phyloP scores from a whole-genome alignment of 2,888 invertebrate species.

The Plemyria rubiginata region DNA sequence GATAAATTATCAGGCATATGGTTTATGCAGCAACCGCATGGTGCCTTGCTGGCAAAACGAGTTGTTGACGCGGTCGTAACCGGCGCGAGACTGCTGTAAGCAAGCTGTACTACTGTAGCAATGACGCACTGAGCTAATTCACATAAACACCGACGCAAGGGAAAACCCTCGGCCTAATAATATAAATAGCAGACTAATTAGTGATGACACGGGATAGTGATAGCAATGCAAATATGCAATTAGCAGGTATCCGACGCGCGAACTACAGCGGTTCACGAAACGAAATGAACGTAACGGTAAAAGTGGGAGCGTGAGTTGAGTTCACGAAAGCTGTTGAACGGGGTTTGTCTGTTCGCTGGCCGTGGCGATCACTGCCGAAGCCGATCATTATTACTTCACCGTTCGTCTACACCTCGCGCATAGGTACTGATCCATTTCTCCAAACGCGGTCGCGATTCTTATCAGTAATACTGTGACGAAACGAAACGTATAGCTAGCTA shows the following conservation, averaged over 20 bases:
- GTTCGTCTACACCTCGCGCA: constrained; percentile 63
- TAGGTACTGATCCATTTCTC: constrained; percentile 52
- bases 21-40: constrained; percentile 74
- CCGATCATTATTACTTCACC: constrained; percentile 68
- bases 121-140: constrained; percentile 49
- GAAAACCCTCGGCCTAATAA: constrained; percentile 57
- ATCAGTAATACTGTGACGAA: constrained; percentile 49
- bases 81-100: constrained; percentile 49
- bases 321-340: constrained; percentile 78
- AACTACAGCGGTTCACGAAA: constrained; percentile 71
- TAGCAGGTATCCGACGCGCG: constrained; percentile 57
- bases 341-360: constrained; percentile 67
- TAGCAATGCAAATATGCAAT: constrained; percentile 43
- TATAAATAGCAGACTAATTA: constrained; percentile 59
- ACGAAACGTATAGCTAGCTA: constrained; percentile 25
- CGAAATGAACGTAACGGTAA: constrained; percentile 84
- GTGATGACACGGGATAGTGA: constrained; percentile 49
- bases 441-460: constrained; percentile 45
- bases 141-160: constrained; percentile 52
- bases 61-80: constrained; percentile 66
- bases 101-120: constrained; percentile 38
- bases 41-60: constrained; percentile 78
- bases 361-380: constrained; percentile 54
- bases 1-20: constrained; percentile 68
- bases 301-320: constrained; percentile 74